Conservation (phyloP, 2,113 vertebrate genomes). For the Micronycteris hirsuta region DNA sequence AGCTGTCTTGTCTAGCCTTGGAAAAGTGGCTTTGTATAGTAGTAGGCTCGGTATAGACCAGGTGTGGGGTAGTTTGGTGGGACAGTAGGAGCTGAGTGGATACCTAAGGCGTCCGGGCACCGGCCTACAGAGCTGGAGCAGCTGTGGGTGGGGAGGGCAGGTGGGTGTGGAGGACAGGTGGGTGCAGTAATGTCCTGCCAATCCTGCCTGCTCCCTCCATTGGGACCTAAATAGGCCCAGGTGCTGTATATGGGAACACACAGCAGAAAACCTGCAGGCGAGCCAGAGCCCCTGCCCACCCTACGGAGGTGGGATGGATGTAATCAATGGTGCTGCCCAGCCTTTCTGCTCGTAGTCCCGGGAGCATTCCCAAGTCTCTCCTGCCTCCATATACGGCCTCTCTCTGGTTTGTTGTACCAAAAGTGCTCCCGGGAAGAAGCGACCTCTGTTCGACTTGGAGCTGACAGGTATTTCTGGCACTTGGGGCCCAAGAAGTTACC, state of each 20-base stretch:
- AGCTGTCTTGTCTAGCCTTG: no score
- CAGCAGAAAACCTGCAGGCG: neutral
- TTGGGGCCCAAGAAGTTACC: neutral
- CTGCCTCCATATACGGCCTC: neutral
- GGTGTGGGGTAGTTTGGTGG: neutral
- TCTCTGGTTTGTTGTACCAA: neutral
- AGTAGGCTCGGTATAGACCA: no score
- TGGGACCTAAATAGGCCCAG: neutral
- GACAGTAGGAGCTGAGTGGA: neutral
- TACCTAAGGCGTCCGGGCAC: neutral
- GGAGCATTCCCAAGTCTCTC: neutral
- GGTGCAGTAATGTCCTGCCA: neutral
- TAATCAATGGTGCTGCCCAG: neutral
- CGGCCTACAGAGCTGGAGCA: neutral
- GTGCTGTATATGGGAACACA: neutral
- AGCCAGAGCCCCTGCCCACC: neutral
- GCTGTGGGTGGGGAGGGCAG: neutral
- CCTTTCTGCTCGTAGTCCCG: neutral
- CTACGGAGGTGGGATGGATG: fast-evolving
- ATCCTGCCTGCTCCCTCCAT: no score
- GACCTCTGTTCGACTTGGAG: neutral
- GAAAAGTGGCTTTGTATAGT: no score
- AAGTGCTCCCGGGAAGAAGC: neutral
- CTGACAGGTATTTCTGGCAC: neutral
- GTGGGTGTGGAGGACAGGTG: neutral